These are phyloP conservation scores for Ciconia maguari DNA, from an alignment of 2,113 vertebrate genomes.

Conservation along the genomic window DNA sequence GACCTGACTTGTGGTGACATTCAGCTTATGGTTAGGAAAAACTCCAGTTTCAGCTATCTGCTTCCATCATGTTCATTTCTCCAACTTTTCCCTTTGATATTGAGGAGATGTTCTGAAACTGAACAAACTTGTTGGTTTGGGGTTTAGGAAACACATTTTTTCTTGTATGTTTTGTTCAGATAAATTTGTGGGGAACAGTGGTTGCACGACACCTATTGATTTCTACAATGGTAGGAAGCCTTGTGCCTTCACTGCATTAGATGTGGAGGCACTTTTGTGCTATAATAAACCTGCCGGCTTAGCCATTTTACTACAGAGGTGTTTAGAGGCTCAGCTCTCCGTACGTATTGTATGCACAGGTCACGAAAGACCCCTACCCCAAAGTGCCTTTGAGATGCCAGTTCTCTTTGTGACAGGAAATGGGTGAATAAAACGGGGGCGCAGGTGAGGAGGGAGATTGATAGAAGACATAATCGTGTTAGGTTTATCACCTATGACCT, in stretches of 20 bases:
- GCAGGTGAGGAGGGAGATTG: not conserved
- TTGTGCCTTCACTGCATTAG: not conserved
- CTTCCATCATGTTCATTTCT: not conserved
- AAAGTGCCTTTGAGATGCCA: not conserved
- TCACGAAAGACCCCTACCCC: not conserved
- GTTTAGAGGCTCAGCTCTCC: not conserved
- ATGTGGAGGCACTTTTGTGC: not conserved
- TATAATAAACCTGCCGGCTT: not conserved
- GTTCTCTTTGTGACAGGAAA: not conserved
- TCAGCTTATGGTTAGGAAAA: not conserved
- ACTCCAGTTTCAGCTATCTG: not conserved
- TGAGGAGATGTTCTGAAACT: conserved; percentile 1
- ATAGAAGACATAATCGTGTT: not conserved
- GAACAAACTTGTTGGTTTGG: not conserved
- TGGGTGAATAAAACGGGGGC: not conserved
- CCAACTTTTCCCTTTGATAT: conserved; percentile 2
- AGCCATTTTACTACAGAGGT: not conserved
- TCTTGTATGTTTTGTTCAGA: not conserved
- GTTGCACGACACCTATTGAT: not conserved
- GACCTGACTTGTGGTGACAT: not conserved
- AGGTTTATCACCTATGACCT: not conserved
- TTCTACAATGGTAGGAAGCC: not conserved
- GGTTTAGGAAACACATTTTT: not conserved
- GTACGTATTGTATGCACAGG: fast-evolving
- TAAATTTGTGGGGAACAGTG: not conserved